Conservation (phyloP, 2,888 invertebrate species). For the Hemistola chrysoprasaria region DNA sequence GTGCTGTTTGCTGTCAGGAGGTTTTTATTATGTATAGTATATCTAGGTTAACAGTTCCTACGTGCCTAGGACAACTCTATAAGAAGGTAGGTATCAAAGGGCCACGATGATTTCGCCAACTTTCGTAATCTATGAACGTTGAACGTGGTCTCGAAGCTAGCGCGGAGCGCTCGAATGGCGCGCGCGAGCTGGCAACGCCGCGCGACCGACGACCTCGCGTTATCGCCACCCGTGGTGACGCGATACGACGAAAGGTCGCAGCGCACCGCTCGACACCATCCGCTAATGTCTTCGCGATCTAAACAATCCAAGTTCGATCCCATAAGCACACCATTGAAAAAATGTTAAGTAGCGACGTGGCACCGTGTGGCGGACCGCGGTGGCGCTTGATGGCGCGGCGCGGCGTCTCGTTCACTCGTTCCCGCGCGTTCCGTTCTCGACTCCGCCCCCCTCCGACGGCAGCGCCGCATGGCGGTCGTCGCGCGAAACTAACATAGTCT, state of each 20-base stretch:
- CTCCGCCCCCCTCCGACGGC: slow-evolving; percentile 67
- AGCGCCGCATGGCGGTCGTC: slow-evolving; percentile 72
- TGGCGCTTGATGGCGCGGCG: slow-evolving; percentile 28
- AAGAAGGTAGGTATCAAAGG: slow-evolving; percentile 53
- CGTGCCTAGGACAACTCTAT: slow-evolving; percentile 45
- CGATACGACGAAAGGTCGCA: slow-evolving; percentile 73
- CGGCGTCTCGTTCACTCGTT: slow-evolving; percentile 65
- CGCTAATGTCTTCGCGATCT: slow-evolving; percentile 65
- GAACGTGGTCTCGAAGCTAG: slow-evolving; percentile 55
- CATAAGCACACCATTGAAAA: slow-evolving; percentile 63
- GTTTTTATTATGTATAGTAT: slow-evolving; percentile 18
- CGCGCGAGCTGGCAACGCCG: slow-evolving; percentile 71
- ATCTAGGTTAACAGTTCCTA: slow-evolving; percentile 40
- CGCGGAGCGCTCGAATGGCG: slow-evolving; percentile 57
- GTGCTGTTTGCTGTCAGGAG: slow-evolving; percentile 7
- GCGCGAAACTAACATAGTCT: slow-evolving; percentile 66
- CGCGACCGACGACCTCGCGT: slow-evolving; percentile 76
- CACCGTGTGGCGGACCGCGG: slow-evolving; percentile 27
- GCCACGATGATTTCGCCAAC: slow-evolving; percentile 63
- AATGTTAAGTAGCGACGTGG: slow-evolving; percentile 49
- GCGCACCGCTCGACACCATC: slow-evolving; percentile 55
- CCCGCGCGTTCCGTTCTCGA: slow-evolving; percentile 60
- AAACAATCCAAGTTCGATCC: slow-evolving; percentile 69
- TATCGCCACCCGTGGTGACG: slow-evolving; percentile 72
- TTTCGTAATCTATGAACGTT: slow-evolving; percentile 63